Evolutionary conservation across 2,888 invertebrate genomes (phyloP), one percentile per base, ranked within the genome.

Genomic region (Emmelina monodactyla): DNA sequence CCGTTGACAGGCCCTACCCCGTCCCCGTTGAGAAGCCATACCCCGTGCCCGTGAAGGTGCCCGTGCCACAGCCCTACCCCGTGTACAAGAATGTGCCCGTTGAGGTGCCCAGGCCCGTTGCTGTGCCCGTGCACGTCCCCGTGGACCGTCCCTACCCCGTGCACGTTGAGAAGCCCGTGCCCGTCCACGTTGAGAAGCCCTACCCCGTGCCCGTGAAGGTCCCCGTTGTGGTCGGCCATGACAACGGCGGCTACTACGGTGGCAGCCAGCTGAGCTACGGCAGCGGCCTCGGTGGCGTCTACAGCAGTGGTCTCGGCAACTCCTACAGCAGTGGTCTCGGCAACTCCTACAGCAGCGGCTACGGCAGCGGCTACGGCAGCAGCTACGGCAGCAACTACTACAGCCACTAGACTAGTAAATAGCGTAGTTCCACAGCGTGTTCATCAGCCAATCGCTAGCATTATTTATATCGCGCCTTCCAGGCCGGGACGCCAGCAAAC

Each of bases 11-110:
- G 66, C 84, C 85, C 14, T 82, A 82, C 64, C 75, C 84, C 35
- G 85, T 85, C 5, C 67, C 52, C 14, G 79, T 82, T 13, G 80
- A 82, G 38, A 83, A 65, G 47, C 84, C 79, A 22, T 67, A 71
- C 39, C 72, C 84, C 28, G 58, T 79, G 11, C 82, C 80, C 42
- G 82, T 83, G 2, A 82, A 83, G 60, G 85, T 87, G 39, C 82
- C 79, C 3, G 78, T 81, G 14, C 83, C 84, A 22, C 72, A 81
- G 49, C 83, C 68, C 1, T 84, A 84, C 64, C 85, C 87, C 35
- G 88, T 88, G 28, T 82, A 86, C 72, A 87, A 86, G 63, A 84
- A 85, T 50, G 75, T 87, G 10, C 85, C 86, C 28, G 80, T 81
- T 53, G 66, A 85, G 49, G 82, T 84, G 2, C 85, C 85, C 50